Evolutionary conservation across 1,140 invertebrate species (phyloP), one percentile per base, ranked within the genome.

Genomic region (Pogonognathellus flavescens): DNA sequence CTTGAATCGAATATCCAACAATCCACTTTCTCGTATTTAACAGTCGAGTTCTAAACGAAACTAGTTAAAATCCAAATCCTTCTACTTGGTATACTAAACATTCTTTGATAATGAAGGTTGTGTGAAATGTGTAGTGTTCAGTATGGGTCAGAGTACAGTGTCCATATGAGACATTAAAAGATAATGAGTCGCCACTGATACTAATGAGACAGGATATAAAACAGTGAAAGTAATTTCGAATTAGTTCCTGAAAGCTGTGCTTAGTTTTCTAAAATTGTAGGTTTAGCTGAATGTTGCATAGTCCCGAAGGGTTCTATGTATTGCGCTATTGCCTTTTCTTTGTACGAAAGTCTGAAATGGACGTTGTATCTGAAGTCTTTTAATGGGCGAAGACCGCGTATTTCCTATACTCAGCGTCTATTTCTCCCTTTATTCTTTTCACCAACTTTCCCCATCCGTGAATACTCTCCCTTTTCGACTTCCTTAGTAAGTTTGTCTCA

Each of bases 391-490:
- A 41, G 31, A 25, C 62, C 62, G 62, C 62, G 62, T 66, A 20
- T 20, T 66, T 66, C 22, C 62, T 66, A 14, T 66, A 18, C 62
- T 66, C 62, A 66, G 25, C 62, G 62, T 66, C 62, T 66, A 66
- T 66, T 66, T 66, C 62, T 66, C 62, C 62, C 62, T 66, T 66
- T 11, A 66, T 25, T 50, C 72, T 53, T 80, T 80, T 80, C 72
- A 52, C 41, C 72, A 80, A 80, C 41, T 80, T 80, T 80, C 62
- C 62, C 62, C 62, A 25, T 66, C 25, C 31, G 31, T 41, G 6
- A 13, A 66, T 66, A 66, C 18, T 31, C 62, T 66, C 62, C 62
- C 62, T 66, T 25, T 66, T 66, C 20, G 62, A 66, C 62, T 66
- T 66, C 62, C 62, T 66, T 66, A 31, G 11, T 11, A 25, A 66